Percentiles rank a stretch among this genome's conserved stretches.
These are phyloP conservation scores for Gryllus bimaculatus DNA, from an alignment of 1,140 invertebrate species.

Conservation along the genomic window DNA sequence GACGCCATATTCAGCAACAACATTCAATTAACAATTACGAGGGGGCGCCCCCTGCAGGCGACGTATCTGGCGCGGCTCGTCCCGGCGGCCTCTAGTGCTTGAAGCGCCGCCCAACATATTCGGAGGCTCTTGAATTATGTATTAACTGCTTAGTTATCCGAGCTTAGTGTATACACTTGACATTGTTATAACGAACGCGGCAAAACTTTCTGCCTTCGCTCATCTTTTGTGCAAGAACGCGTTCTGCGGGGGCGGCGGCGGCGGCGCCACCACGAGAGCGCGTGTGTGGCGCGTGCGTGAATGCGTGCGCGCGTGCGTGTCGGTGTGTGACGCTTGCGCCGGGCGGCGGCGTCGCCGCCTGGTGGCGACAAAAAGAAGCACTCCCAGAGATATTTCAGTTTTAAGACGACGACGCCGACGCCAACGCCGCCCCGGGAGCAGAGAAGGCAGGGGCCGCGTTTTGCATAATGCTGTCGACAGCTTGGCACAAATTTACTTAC, in stretches of 20 bases:
- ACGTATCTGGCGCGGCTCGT: too few relatives aligned
- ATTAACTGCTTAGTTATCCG: background rate
- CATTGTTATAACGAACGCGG: background rate
- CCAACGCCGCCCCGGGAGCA: background rate
- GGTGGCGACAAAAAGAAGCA: background rate
- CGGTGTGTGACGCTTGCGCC: background rate
- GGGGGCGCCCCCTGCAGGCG: background rate
- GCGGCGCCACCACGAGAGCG: too few relatives aligned
- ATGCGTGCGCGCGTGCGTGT: background rate
- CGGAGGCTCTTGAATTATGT: background rate
- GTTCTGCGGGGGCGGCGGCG: too few relatives aligned
- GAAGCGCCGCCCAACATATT: background rate
- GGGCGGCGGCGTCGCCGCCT: background rate
- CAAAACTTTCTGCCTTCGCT: background rate
- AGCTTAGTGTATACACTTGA: constrained; percentile 1
- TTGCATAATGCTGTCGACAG: background rate
- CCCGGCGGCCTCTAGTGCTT: too few relatives aligned
- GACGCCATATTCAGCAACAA: background rate
- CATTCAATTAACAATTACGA: constrained; percentile 1
- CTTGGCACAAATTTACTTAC: constrained; percentile 4
- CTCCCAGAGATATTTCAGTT: background rate
- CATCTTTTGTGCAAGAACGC: background rate
- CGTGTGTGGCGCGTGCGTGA: background rate
- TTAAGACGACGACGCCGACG: too few relatives aligned
- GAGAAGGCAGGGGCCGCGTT: background rate